Percentiles rank a stretch among this genome's conserved stretches.
Evolutionary conservation across 2,797 vertebrate genomes (phyloP).

Genomic region (Hylomyscus alleni): DNA sequence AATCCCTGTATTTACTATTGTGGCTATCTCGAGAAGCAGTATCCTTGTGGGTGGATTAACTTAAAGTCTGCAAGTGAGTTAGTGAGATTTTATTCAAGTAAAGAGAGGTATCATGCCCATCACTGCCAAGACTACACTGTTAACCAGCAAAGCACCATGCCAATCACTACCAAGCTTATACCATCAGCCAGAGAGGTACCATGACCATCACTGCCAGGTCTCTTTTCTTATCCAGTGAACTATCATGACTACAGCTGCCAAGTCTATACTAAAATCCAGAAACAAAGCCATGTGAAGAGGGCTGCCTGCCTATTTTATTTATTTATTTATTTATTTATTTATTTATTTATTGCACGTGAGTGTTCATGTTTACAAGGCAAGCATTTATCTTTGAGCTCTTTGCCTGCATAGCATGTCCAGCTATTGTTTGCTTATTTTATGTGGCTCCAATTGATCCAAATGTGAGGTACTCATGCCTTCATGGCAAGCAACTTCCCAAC

Average conservation of each 20-base stretch:
- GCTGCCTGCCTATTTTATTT: not conserved
- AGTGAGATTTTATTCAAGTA: not conserved
- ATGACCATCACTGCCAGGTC: not conserved
- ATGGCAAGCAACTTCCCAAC: not conserved
- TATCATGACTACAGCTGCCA: not conserved
- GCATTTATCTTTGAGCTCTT: not conserved
- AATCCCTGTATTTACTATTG: not conserved
- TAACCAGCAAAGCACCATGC: not conserved
- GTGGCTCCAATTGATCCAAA: not conserved
- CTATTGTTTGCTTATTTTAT: not conserved
- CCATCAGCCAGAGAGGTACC: not conserved
- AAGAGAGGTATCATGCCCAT: not conserved
- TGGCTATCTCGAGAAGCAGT: not conserved
- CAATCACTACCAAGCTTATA: not conserved
- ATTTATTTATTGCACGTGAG: not conserved
- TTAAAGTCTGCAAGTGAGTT: not conserved
- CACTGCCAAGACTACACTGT: not conserved
- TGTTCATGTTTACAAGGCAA: not conserved
- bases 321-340: not conserved
- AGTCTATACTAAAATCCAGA: not conserved
- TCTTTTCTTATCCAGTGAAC: not conserved
- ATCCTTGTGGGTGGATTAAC: not conserved
- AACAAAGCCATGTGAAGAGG: not conserved
- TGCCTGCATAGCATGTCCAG: not conserved
- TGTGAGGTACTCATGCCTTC: not conserved